These are phyloP conservation scores for Opisthograptis luteolata DNA, from an alignment of 2,888 invertebrate genomes.

Conservation along the genomic window DNA sequence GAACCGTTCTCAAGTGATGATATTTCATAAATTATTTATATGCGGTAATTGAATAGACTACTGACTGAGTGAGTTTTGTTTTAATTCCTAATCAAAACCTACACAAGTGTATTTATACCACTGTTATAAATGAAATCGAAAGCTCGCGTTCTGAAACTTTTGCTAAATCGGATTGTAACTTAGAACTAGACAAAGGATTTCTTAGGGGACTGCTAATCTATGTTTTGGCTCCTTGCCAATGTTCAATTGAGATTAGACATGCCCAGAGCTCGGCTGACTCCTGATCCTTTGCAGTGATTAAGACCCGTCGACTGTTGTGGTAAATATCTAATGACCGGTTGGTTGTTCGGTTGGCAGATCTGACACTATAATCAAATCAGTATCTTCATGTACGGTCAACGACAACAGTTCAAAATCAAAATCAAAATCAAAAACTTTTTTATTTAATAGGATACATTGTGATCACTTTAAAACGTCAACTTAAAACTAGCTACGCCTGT, in stretches of 20 bases:
- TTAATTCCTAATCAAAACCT: not conserved
- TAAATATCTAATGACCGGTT: conserved; percentile 24
- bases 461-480: too few relatives aligned
- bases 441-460: too few relatives aligned
- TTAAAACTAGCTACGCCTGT: too few relatives aligned
- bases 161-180: conserved; percentile 38
- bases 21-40: too few relatives aligned
- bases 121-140: conserved; percentile 7
- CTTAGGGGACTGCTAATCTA: conserved; percentile 66
- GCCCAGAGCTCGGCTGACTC: conserved; percentile 42
- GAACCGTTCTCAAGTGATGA: too few relatives aligned
- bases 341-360: too few relatives aligned
- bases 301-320: conserved; percentile 40
- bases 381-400: too few relatives aligned
- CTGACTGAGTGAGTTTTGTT: too few relatives aligned
- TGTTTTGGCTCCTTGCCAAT: conserved; percentile 67
- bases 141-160: conserved; percentile 22
- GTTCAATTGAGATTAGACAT: conserved; percentile 60
- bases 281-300: conserved; percentile 45
- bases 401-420: too few relatives aligned
- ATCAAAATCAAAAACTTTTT: too few relatives aligned
- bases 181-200: conserved; percentile 57
- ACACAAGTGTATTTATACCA: conserved; percentile 5
- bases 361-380: too few relatives aligned
- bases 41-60: too few relatives aligned